Percentiles rank a stretch among this genome's conserved stretches.
These are phyloP conservation scores for Hydractinia echinata DNA, from an alignment of 30 jellyfish, hydroid and myxozoan species.

Conservation along the genomic window DNA sequence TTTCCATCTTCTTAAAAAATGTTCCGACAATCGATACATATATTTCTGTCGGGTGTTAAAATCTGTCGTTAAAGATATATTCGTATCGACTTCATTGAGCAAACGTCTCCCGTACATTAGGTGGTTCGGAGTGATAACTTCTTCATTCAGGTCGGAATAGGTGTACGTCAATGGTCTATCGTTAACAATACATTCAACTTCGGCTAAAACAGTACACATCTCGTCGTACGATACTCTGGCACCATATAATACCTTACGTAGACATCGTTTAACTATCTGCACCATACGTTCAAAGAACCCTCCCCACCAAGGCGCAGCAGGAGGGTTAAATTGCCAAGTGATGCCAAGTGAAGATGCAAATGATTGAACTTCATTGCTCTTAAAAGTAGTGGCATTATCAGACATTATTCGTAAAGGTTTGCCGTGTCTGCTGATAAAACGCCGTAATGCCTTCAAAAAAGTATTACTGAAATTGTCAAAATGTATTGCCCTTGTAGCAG, in stretches of 20 bases:
- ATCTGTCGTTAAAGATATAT: no score
- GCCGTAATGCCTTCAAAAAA: constrained; percentile 13
- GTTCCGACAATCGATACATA: not conserved
- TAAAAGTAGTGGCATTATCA: constrained; percentile 47
- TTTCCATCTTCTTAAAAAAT: not conserved
- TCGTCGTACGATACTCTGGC: constrained; percentile 27
- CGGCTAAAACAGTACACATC: constrained; percentile 28
- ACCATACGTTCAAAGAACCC: constrained; percentile 41
- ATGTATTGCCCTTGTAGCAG: constrained; percentile 45
- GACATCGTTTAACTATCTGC: constrained; percentile 30
- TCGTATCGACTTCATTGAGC: not conserved
- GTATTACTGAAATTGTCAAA: constrained; percentile 13
- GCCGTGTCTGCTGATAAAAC: constrained; percentile 28
- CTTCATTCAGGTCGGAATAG: constrained; percentile 22
- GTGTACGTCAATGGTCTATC: constrained; percentile 33
- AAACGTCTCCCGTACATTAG: constrained; percentile 15
- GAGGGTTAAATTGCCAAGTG: constrained; percentile 39
- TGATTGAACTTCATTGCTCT: constrained; percentile 9
- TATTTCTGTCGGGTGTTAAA: no score
- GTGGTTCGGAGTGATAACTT: constrained; percentile 32
- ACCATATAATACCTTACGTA: constrained; percentile 17
- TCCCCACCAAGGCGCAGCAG: constrained; percentile 62
- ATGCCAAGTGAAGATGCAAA: constrained; percentile 17
- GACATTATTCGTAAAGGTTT: constrained; percentile 20
- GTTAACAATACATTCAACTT: constrained; percentile 34